These are phyloP conservation scores for Morelia viridis DNA, from an alignment of 2,797 vertebrate species.

Conservation along the genomic window DNA sequence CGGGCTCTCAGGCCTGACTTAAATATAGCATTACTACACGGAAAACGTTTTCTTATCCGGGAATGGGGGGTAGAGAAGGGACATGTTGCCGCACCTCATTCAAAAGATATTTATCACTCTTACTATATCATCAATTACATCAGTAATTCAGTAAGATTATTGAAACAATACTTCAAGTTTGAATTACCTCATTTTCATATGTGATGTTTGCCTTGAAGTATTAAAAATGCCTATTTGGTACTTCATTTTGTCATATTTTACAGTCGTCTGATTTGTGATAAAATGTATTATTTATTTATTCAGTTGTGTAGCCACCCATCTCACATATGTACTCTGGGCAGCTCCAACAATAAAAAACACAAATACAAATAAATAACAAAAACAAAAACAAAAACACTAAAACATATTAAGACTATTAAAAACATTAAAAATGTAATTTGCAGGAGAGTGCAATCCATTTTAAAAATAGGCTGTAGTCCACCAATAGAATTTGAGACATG, in stretches of 20 bases:
- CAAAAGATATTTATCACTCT: not conserved
- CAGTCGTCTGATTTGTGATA: not conserved
- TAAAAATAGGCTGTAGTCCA: too few relatives aligned
- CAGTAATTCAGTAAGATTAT: not conserved
- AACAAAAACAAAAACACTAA: too few relatives aligned
- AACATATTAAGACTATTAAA: too few relatives aligned
- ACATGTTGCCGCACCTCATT: not conserved
- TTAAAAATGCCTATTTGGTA: conserved; percentile 2
- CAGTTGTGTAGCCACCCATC: too few relatives aligned
- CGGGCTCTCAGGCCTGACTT: not conserved
- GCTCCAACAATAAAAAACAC: too few relatives aligned
- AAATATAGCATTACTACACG: not conserved
- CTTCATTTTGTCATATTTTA: not conserved
- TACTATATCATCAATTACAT: not conserved
- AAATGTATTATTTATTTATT: too few relatives aligned
- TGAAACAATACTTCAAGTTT: not conserved
- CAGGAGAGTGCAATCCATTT: too few relatives aligned
- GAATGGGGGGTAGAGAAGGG: not conserved
- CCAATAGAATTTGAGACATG: too few relatives aligned
- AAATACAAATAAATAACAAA: too few relatives aligned
- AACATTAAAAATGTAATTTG: too few relatives aligned
- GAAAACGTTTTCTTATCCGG: not conserved
- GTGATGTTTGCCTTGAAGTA: not conserved
- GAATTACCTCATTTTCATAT: conserved; percentile 22
- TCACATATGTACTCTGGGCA: too few relatives aligned